A percentile compares a stretch with the other conserved stretches of the same genome.
Evolutionary conservation across 2,888 invertebrate genomes (phyloP).

Genomic region (Athalia circularis): DNA sequence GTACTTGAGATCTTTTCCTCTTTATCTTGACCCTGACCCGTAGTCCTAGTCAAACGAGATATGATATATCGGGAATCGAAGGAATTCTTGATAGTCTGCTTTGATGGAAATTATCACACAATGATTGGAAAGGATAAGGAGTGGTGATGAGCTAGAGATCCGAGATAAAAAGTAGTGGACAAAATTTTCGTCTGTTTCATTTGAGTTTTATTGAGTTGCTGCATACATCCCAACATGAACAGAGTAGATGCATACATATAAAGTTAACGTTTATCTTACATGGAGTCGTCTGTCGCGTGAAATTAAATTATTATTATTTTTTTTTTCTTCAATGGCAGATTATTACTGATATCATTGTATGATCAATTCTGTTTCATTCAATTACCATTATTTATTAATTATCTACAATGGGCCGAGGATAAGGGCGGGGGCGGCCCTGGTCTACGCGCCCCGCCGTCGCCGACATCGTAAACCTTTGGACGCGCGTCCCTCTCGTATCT

Average conservation of each 20-base stretch:
- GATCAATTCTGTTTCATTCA: conserved; percentile 55
- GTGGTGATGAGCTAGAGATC: not conserved
- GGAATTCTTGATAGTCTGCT: not conserved
- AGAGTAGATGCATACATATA: conserved; percentile 70
- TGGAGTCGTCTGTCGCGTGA: conserved; percentile 63
- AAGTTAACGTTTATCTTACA: conserved; percentile 65
- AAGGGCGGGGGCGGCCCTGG: conserved; percentile 74
- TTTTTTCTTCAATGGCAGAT: conserved; percentile 61
- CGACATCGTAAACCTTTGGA: conserved; percentile 64
- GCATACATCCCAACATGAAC: conserved; percentile 73
- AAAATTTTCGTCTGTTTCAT: conserved; percentile 13
- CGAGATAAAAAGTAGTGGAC: not conserved
- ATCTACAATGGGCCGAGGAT: conserved; percentile 74
- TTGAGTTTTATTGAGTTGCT: conserved; percentile 67
- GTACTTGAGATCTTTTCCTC: not conserved
- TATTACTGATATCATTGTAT: conserved; percentile 57
- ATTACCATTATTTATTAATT: conserved; percentile 69
- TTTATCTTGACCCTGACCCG: conserved; percentile 21
- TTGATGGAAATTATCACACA: no score
- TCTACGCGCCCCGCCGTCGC: conserved; percentile 74
- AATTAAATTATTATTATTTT: conserved; percentile 55
- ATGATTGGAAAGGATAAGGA: not conserved
- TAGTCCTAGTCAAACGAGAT: not conserved
- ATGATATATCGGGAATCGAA: not conserved
- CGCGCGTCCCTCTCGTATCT: conserved; percentile 70